phyloP scores from a whole-genome alignment of 2,888 invertebrate genomes.

The Meiosimyza platycephala region DNA sequence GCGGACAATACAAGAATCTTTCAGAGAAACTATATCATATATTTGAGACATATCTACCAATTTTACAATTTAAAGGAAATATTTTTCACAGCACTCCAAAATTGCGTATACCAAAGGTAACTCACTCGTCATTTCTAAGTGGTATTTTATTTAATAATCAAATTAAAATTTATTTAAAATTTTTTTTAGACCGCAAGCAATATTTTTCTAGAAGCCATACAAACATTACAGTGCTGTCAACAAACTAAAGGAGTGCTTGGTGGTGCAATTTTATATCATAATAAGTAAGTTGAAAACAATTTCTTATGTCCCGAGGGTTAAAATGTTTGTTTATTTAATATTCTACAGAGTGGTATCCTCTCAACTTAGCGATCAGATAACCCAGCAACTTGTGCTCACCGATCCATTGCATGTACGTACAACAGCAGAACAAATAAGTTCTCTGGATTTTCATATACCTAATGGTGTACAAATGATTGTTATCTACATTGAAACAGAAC shows the following conservation, averaged over 20 bases:
- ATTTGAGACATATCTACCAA: slow-evolving; percentile 89
- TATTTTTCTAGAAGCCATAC: slow-evolving; percentile 87
- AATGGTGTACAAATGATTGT: slow-evolving; percentile 83
- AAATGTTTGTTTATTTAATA: slow-evolving; percentile 13
- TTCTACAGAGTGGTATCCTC: slow-evolving; percentile 81
- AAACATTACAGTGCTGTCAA: slow-evolving; percentile 86
- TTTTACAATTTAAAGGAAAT: slow-evolving; percentile 85
- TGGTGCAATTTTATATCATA: slow-evolving; percentile 87
- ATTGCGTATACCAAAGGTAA: slow-evolving; percentile 83
- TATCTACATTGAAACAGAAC: slow-evolving; percentile 78
- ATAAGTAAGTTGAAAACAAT: slow-evolving; percentile 75
- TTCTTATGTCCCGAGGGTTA: not conserved
- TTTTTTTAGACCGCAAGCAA: slow-evolving; percentile 83
- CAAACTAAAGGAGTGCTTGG: slow-evolving; percentile 83
- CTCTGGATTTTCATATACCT: slow-evolving; percentile 78
- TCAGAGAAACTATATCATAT: slow-evolving; percentile 84
- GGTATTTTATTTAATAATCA: not conserved
- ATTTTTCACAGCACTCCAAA: slow-evolving; percentile 86
- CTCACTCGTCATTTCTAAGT: not conserved
- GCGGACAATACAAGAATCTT: slow-evolving; percentile 69
- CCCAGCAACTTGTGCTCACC: slow-evolving; percentile 83
- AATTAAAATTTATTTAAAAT: slow-evolving; percentile 15
- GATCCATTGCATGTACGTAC: slow-evolving; percentile 87
- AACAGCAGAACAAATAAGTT: slow-evolving; percentile 76
- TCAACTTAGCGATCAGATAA: slow-evolving; percentile 79